Percentiles rank a stretch among this genome's conserved stretches.
These are phyloP conservation scores for Anguilla rostrata DNA, from an alignment of 2,113 vertebrate genomes.

Conservation along the genomic window DNA sequence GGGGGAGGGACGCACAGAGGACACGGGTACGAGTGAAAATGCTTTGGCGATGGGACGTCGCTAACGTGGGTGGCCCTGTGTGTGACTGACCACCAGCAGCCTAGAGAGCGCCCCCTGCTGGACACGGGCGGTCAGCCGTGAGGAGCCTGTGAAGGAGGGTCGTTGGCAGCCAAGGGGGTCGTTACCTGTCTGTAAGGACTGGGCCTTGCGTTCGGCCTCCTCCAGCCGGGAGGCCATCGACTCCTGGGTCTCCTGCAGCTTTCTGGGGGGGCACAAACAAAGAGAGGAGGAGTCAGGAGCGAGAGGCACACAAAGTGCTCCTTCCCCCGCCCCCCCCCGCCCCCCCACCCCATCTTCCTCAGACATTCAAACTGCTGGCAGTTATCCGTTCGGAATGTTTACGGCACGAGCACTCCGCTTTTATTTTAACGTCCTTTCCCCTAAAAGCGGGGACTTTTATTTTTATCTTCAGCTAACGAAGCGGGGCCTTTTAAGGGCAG, in stretches of 20 bases:
- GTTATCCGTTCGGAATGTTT: background rate
- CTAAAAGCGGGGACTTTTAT: background rate
- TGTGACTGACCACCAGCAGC: background rate
- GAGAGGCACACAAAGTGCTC: background rate
- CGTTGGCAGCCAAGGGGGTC: background rate
- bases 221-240: slow-evolving; percentile 79
- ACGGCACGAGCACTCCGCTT: background rate
- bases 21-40: background rate
- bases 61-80: background rate
- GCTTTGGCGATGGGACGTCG: background rate
- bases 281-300: background rate
- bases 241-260: slow-evolving; percentile 78
- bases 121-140: too few relatives aligned
- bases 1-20: background rate
- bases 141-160: background rate
- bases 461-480: slow-evolving; percentile 21
- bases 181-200: slow-evolving; percentile 80
- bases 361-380: background rate
- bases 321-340: too few relatives aligned
- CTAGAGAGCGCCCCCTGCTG: too few relatives aligned
- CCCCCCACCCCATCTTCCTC: background rate
- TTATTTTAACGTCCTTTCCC: too few relatives aligned
- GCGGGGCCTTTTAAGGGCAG: background rate
- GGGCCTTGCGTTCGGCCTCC: slow-evolving; percentile 77
- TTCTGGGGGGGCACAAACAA: slow-evolving; percentile 62